These are phyloP conservation scores for Osedax frankpressi DNA, from an alignment of 2,888 invertebrate genomes.

Conservation along the genomic window DNA sequence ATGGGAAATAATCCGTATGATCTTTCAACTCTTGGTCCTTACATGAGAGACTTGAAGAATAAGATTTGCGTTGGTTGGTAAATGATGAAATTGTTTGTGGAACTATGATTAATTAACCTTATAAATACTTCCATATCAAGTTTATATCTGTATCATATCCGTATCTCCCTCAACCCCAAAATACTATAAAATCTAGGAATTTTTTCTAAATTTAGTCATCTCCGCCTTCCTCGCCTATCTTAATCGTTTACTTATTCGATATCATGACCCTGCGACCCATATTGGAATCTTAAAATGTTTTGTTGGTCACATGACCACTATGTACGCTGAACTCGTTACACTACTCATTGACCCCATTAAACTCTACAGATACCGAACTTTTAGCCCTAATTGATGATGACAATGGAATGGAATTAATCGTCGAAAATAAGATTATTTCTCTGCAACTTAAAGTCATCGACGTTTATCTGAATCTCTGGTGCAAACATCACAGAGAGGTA, in stretches of 20 bases:
- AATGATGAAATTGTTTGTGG: too few relatives aligned
- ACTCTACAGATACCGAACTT: neutral
- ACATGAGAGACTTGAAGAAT: slow-evolving; percentile 97
- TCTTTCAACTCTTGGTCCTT: slow-evolving; percentile 80
- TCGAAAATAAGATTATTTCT: neutral
- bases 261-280: too few relatives aligned
- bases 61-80: slow-evolving; percentile 58
- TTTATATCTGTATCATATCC: too few relatives aligned
- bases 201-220: too few relatives aligned
- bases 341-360: neutral
- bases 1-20: slow-evolving; percentile 98
- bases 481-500: neutral
- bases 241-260: too few relatives aligned
- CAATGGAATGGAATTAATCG: neutral
- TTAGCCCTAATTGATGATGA: neutral
- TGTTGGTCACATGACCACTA: too few relatives aligned
- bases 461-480: neutral
- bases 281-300: too few relatives aligned
- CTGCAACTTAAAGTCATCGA: neutral
- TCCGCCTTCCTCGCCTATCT: too few relatives aligned
- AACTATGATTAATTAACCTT: too few relatives aligned
- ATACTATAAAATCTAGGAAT: too few relatives aligned
- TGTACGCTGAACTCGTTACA: neutral
- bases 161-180: too few relatives aligned
- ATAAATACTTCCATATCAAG: too few relatives aligned